phyloP scores from a whole-genome alignment of 2,797 vertebrate genomes.

The Acipenser oxyrinchus region DNA sequence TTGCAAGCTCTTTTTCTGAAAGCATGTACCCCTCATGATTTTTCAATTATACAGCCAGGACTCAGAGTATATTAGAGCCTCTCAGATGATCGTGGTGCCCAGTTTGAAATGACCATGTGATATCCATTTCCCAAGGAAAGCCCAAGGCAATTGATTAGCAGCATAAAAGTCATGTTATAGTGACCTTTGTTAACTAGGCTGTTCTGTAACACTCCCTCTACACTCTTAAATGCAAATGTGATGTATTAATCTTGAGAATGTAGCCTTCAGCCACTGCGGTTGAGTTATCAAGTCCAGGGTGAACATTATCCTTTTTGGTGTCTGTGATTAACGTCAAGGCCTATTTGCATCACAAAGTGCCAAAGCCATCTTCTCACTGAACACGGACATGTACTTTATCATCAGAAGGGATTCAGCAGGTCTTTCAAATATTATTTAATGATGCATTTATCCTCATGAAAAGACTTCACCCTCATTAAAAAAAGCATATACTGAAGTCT shows the following conservation, averaged over 20 bases:
- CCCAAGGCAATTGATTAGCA: neutral
- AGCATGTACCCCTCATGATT: neutral
- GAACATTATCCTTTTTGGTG: neutral
- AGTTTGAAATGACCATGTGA: slow-evolving; percentile 9
- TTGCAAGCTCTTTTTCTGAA: slow-evolving; percentile 33
- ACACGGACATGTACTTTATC: neutral
- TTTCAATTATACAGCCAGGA: neutral
- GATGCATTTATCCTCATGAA: neutral
- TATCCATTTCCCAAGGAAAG: neutral
- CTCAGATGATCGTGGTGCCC: neutral
- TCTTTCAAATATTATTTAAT: neutral
- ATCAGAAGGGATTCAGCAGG: neutral
- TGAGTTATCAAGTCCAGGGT: slow-evolving; percentile 6
- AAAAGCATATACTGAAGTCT: too few relatives aligned
- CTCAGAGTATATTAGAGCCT: neutral
- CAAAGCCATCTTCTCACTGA: neutral
- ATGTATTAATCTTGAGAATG: neutral
- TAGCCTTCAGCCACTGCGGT: neutral
- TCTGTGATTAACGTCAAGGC: neutral
- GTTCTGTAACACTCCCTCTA: neutral
- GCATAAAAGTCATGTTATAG: neutral
- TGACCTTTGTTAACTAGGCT: slow-evolving; percentile 5
- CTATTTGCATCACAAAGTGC: neutral
- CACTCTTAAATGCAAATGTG: slow-evolving; percentile 2
- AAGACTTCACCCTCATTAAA: neutral